A percentile compares a stretch with the other conserved stretches of the same genome.
Evolutionary conservation across 1,140 invertebrate species (phyloP).

Genomic region (Gonioctena quinquepunctata): DNA sequence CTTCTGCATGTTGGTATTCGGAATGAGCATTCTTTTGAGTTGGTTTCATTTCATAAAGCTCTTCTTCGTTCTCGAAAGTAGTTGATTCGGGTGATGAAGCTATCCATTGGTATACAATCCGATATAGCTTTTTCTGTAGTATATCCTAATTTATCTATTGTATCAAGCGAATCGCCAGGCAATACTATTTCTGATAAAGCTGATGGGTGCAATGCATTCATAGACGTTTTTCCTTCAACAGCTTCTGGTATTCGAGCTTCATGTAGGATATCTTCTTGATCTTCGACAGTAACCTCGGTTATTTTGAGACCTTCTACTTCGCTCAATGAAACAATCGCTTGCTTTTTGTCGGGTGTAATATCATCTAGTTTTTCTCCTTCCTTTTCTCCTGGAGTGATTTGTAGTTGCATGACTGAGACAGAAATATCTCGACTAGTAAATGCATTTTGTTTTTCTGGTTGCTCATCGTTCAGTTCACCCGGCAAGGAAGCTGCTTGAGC

Average conservation of each 20-base stretch:
- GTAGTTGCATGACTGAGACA: conserved; percentile 52
- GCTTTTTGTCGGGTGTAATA: conserved; percentile 58
- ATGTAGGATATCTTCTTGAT: conserved; percentile 59
- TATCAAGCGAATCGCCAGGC: conserved; percentile 29
- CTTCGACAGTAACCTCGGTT: conserved; percentile 56
- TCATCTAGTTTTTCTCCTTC: conserved; percentile 56
- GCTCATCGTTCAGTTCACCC: conserved; percentile 39
- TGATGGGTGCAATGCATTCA: conserved; percentile 57
- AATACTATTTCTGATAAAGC: conserved; percentile 59
- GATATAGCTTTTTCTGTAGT: conserved; percentile 54
- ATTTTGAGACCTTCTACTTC: conserved; percentile 59
- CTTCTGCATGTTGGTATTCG: conserved; percentile 57
- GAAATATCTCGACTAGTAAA: conserved; percentile 48
- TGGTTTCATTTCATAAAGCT: conserved; percentile 54
- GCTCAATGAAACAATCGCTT: conserved; percentile 55
- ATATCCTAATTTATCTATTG: conserved; percentile 40
- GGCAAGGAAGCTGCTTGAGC: conserved; percentile 39
- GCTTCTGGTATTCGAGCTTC: conserved; percentile 51
- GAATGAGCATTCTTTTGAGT: conserved; percentile 54
- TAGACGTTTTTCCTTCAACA: conserved; percentile 57
- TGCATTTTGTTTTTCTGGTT: conserved; percentile 49
- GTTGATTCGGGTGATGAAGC: conserved; percentile 50
- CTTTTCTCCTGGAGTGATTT: conserved; percentile 59
- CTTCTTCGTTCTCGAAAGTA: conserved; percentile 60
- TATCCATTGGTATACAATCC: conserved; percentile 56